phyloP scores from a whole-genome alignment of 2,888 invertebrate species.

The Cyclophora punctaria region DNA sequence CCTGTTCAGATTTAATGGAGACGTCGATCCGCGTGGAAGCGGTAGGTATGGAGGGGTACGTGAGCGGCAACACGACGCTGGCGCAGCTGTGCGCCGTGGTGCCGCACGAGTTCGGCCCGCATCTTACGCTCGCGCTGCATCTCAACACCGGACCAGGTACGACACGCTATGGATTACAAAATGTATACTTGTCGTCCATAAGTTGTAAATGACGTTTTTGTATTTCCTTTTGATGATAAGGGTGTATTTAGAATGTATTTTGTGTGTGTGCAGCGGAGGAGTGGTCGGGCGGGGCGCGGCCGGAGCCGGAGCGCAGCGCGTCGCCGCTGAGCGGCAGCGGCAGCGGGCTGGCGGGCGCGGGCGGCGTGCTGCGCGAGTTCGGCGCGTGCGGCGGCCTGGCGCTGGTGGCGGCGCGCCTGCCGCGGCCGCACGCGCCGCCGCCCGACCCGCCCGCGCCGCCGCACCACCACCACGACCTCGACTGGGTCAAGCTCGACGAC shows the following conservation, averaged over 20 bases:
- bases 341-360: constrained; percentile 12
- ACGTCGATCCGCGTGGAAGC: constrained; percentile 52
- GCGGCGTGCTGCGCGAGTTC: constrained; percentile 84
- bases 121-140: constrained; percentile 55
- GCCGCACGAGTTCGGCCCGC: constrained; percentile 57
- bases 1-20: constrained; percentile 40
- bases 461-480: constrained; percentile 73
- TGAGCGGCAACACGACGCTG: constrained; percentile 51
- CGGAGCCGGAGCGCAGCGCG: constrained; percentile 1
- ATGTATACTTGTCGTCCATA: too few species aligned
- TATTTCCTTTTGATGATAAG: too few species aligned
- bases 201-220: too few species aligned
- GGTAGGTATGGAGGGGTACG: constrained; percentile 53
- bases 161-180: background rate
- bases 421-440: constrained; percentile 88
- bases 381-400: constrained; percentile 92
- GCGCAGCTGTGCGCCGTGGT: constrained; percentile 54
- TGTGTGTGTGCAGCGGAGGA: constrained; percentile 21
- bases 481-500: constrained; percentile 80
- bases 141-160: constrained; percentile 37
- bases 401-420: constrained; percentile 90
- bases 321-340: constrained; percentile 6
- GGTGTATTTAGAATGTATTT: too few species aligned
- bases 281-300: constrained; percentile 27
- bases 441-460: constrained; percentile 72